Conservation (phyloP, 2,797 vertebrate genomes). For the Spinus olivaceus region DNA sequence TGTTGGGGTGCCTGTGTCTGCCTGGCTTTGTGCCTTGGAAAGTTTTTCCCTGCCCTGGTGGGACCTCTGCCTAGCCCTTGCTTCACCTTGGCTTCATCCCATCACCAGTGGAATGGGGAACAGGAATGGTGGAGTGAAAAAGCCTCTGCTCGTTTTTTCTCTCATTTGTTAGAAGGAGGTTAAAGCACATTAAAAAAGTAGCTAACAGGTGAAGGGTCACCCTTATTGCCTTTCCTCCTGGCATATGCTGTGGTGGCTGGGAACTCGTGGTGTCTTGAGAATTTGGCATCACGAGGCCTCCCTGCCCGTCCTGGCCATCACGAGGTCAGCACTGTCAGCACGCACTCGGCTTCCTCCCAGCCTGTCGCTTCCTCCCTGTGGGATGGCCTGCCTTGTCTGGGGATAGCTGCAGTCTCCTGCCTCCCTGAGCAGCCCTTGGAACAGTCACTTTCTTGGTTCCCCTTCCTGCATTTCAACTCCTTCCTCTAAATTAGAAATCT, state of each 20-base stretch:
- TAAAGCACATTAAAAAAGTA: background rate
- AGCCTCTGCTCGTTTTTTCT: background rate
- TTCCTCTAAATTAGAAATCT: background rate
- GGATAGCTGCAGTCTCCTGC: background rate
- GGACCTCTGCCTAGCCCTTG: background rate
- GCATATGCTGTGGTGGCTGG: background rate
- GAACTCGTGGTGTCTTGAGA: background rate
- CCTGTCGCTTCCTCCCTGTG: background rate
- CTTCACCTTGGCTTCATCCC: background rate
- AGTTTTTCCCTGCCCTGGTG: background rate
- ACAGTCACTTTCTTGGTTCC: background rate
- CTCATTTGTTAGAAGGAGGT: background rate
- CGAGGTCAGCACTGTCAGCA: background rate
- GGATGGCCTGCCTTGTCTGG: background rate
- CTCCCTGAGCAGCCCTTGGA: background rate
- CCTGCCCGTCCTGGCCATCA: background rate
- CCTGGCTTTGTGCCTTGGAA: background rate
- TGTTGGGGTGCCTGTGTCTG: background rate
- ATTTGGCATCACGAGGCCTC: background rate
- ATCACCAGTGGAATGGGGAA: fast-evolving
- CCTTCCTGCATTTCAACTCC: background rate
- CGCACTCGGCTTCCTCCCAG: background rate
- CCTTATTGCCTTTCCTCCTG: background rate
- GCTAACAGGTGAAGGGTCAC: background rate
- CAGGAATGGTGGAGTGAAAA: background rate